These are phyloP conservation scores for Ormyrus thymus DNA, from an alignment of 2,888 invertebrate genomes.

Conservation along the genomic window DNA sequence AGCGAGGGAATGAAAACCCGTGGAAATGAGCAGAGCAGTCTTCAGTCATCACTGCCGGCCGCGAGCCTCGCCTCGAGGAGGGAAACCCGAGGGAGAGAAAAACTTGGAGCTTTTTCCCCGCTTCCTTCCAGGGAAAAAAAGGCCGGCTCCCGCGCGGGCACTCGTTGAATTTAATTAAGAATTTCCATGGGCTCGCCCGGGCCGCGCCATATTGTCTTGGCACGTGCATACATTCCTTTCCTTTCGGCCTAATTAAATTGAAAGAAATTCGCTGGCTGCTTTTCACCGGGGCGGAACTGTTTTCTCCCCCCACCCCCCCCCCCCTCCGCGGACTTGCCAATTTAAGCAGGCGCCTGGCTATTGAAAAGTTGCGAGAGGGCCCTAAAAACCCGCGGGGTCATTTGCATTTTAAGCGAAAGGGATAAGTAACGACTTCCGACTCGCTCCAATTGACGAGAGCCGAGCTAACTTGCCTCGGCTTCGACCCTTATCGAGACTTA, in stretches of 20 bases:
- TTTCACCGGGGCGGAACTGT: too few species aligned
- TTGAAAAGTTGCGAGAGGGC: constrained; percentile 59
- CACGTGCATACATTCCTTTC: constrained; percentile 60
- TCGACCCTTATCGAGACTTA: too few species aligned
- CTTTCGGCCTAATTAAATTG: constrained; percentile 68
- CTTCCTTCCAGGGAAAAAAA: background rate
- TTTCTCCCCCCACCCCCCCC: background rate
- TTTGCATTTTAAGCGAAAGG: constrained; percentile 63
- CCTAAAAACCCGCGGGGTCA: constrained; percentile 35
- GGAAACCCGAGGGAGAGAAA: background rate
- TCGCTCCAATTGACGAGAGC: background rate
- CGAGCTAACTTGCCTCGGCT: too few species aligned
- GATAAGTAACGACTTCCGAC: constrained; percentile 25
- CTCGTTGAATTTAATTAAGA: constrained; percentile 71
- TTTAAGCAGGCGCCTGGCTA: constrained; percentile 53
- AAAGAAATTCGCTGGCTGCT: constrained; percentile 63
- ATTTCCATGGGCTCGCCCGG: constrained; percentile 61
- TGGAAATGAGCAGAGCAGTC: too few species aligned
- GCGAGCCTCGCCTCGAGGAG: too few species aligned
- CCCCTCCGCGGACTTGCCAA: constrained; percentile 56
- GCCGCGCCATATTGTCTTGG: constrained; percentile 27
- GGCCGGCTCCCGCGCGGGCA: constrained; percentile 33
- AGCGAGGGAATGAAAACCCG: too few species aligned
- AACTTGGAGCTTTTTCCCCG: background rate
- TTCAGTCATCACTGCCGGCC: too few species aligned